phyloP scores from a whole-genome alignment of 2,797 vertebrate genomes.

The Menidia menidia region DNA sequence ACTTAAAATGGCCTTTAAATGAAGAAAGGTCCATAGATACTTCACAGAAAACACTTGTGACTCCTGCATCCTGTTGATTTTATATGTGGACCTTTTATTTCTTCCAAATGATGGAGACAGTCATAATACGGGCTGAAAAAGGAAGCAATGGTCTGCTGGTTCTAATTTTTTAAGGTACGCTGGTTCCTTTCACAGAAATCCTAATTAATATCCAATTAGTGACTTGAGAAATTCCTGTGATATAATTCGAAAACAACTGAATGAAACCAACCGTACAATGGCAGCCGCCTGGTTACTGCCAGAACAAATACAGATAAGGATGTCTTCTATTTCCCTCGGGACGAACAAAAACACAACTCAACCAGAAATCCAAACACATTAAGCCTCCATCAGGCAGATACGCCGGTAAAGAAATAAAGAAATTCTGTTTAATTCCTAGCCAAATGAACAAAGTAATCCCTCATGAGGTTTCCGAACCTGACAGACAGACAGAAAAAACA shows the following conservation, averaged over 20 bases:
- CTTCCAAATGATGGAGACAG: constrained; percentile 13
- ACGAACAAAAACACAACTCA: constrained; percentile 42
- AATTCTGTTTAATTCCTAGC: constrained; percentile 65
- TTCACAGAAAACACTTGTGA: neutral
- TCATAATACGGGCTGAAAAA: neutral
- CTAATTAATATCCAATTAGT: constrained; percentile 24
- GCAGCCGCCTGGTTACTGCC: constrained; percentile 26
- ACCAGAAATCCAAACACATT: constrained; percentile 65
- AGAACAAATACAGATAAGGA: constrained; percentile 47
- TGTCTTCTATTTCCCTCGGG: constrained; percentile 43
- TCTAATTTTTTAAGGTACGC: constrained; percentile 2
- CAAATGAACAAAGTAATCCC: constrained; percentile 70
- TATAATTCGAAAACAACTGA: constrained; percentile 23
- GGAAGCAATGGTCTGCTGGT: neutral
- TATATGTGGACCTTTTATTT: neutral
- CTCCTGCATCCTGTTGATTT: neutral
- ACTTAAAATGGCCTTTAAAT: constrained; percentile 16
- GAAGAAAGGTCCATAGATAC: neutral
- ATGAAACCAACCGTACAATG: constrained; percentile 18
- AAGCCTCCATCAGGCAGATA: constrained; percentile 63
- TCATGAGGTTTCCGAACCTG: constrained; percentile 58
- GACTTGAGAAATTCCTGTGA: constrained; percentile 20
- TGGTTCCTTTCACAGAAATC: constrained; percentile 24
- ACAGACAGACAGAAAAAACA: constrained; percentile 63
- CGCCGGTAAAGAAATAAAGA: constrained; percentile 58